Evolutionary conservation across 2,888 invertebrate genomes (phyloP).

Genomic region (Endomychus coccineus): DNA sequence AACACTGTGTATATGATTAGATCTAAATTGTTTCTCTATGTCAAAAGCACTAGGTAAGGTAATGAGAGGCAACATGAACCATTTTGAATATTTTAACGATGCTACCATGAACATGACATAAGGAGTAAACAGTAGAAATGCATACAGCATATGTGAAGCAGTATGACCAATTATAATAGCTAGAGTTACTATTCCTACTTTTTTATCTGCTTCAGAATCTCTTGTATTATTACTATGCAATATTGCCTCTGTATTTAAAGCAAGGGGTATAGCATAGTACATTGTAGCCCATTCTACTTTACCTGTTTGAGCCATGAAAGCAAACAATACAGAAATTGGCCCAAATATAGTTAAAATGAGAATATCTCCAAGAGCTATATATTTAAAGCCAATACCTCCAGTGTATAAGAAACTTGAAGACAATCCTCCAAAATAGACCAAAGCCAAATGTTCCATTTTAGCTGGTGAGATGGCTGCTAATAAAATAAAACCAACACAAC

Average conservation of each 20-base stretch:
- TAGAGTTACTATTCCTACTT: conserved; percentile 87
- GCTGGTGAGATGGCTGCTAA: conserved; percentile 66
- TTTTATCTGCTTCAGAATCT: conserved; percentile 79
- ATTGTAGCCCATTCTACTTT: conserved; percentile 84
- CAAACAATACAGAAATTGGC: conserved; percentile 87
- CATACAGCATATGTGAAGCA: conserved; percentile 85
- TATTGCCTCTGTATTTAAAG: conserved; percentile 91
- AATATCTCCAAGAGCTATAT: conserved; percentile 90
- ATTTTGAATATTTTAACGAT: conserved; percentile 74
- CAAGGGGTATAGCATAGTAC: conserved; percentile 88
- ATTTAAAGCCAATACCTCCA: conserved; percentile 91
- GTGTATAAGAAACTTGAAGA: conserved; percentile 96
- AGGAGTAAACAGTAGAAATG: conserved; percentile 81
- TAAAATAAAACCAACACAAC: conserved; percentile 53
- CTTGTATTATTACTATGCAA: conserved; percentile 92
- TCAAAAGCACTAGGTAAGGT: conserved; percentile 84
- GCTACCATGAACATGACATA: conserved; percentile 84
- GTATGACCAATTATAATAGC: conserved; percentile 91
- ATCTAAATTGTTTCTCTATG: conserved; percentile 82
- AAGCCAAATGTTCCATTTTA: conserved; percentile 87
- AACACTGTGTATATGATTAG: conserved; percentile 69
- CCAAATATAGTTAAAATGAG: conserved; percentile 89
- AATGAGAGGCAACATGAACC: conserved; percentile 82
- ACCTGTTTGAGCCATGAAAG: conserved; percentile 89
- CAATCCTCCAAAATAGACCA: conserved; percentile 91